A percentile compares a stretch with the other conserved stretches of the same genome.
Evolutionary conservation across 2,888 invertebrate species (phyloP).

Genomic region (Therioaphis trifolii): DNA sequence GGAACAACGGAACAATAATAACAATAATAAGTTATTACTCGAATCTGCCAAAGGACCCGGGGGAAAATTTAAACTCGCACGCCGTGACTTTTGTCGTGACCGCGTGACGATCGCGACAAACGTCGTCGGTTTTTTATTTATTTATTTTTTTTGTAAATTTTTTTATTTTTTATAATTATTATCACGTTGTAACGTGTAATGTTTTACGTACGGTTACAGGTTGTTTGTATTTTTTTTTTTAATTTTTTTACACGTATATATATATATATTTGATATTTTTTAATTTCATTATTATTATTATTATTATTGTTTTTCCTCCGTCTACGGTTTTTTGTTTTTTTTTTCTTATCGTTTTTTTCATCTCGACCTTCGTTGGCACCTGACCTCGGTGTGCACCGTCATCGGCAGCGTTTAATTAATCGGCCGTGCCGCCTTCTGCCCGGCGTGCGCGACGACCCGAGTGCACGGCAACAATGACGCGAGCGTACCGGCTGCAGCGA

Average conservation of each 20-base stretch:
- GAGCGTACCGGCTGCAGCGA: not conserved
- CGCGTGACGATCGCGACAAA: too few relatives aligned
- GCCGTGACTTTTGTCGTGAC: too few relatives aligned
- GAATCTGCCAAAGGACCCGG: too few relatives aligned
- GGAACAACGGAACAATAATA: too few relatives aligned
- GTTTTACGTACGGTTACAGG: not conserved
- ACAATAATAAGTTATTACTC: too few relatives aligned
- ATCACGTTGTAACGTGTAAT: not conserved
- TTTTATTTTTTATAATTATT: not conserved
- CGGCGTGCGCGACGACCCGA: not conserved
- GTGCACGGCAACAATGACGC: slow-evolving; percentile 12
- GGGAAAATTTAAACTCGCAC: too few relatives aligned
- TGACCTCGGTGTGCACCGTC: not conserved
- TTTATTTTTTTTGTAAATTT: not conserved
- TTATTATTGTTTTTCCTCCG: too few relatives aligned
- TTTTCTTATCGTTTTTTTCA: not conserved
- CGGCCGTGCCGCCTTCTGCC: slow-evolving; percentile 35
- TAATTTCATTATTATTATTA: too few relatives aligned
- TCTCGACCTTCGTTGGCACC: slow-evolving; percentile 35
- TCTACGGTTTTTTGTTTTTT: too few relatives aligned
- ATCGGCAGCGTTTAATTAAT: slow-evolving; percentile 40
- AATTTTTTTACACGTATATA: not conserved
- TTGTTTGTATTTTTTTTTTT: too few relatives aligned
- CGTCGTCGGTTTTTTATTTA: not conserved
- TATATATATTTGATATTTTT: too few relatives aligned